Conservation (phyloP, 2,797 vertebrate species). For the Anisognathus igniventris region DNA sequence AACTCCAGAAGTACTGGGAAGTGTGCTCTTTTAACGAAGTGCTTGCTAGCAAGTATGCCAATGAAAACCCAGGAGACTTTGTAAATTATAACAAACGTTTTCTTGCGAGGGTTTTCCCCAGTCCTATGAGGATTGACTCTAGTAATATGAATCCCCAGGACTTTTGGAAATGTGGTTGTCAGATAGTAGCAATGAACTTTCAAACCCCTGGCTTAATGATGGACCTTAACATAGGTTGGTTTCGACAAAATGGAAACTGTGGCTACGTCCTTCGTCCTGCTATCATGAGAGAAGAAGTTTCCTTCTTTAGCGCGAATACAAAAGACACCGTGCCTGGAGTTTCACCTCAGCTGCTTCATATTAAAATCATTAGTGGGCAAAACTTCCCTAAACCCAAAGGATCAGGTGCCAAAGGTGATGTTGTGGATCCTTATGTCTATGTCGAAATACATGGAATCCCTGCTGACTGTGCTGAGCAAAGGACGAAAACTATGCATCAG, state of each 20-base stretch:
- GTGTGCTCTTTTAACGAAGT: constrained; percentile 97
- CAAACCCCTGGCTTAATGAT: constrained; percentile 98
- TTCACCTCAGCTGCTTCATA: constrained; percentile 95
- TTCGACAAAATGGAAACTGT: constrained; percentile 95
- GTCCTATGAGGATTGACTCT: constrained; percentile 97
- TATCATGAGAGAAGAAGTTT: constrained; percentile 97
- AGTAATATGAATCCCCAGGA: constrained; percentile 99
- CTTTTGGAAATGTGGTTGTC: constrained; percentile 98
- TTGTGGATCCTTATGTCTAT: constrained; percentile 95
- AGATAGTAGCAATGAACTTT: constrained; percentile 98
- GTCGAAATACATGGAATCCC: constrained; percentile 98
- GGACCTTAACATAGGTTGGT: constrained; percentile 98
- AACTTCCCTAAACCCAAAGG: constrained; percentile 98
- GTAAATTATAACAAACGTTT: constrained; percentile 99
- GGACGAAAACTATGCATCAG: constrained; percentile 95
- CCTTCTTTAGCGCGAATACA: constrained; percentile 97
- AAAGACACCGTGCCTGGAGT: constrained; percentile 97
- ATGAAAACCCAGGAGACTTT: constrained; percentile 93
- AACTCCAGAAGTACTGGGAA: constrained; percentile 96
- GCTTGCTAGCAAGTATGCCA: constrained; percentile 90
- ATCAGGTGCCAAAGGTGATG: constrained; percentile 95
- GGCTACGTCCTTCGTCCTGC: constrained; percentile 94
- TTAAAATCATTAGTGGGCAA: constrained; percentile 98
- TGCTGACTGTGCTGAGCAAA: constrained; percentile 94
- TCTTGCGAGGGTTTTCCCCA: constrained; percentile 91